phyloP scores from a whole-genome alignment of 2,113 vertebrate genomes.

The Misgurnus anguillicaudatus region DNA sequence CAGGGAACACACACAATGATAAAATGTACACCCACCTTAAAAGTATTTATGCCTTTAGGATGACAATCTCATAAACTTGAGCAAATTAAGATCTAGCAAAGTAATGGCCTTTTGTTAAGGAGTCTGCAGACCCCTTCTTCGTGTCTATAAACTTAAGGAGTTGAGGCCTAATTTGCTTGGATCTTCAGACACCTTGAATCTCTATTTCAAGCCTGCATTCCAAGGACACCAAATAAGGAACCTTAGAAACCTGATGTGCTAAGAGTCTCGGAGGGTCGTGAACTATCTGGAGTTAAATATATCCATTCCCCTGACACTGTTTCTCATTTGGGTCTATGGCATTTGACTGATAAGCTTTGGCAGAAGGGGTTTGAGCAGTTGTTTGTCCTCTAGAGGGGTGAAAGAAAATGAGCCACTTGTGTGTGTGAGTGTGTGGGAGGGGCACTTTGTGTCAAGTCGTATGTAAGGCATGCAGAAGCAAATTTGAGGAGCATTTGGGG shows the following conservation, averaged over 20 bases:
- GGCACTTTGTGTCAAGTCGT: constrained; percentile 34
- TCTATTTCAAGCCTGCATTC: constrained; percentile 58
- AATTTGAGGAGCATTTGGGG: constrained; percentile 42
- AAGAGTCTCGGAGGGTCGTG: constrained; percentile 38
- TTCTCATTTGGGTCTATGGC: constrained; percentile 28
- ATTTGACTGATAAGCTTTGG: constrained; percentile 42
- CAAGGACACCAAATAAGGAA: constrained; percentile 58
- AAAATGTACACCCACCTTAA: no score
- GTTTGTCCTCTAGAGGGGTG: constrained; percentile 27
- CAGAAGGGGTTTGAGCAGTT: constrained; percentile 25
- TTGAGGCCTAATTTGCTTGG: constrained; percentile 10
- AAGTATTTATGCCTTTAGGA: no score
- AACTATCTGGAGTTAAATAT: constrained; percentile 56
- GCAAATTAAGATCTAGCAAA: not conserved
- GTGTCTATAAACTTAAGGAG: not conserved
- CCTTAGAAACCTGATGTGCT: constrained; percentile 39
- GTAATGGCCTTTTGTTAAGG: not conserved
- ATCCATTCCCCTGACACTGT: constrained; percentile 38
- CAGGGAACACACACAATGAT: no score
- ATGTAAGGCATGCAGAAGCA: constrained; percentile 37
- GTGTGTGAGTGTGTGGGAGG: not conserved
- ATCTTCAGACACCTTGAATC: constrained; percentile 38
- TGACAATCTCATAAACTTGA: no score
- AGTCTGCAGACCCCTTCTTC: not conserved
- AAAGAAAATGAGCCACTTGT: constrained; percentile 16